phyloP scores from a whole-genome alignment of 2,888 invertebrate genomes.

The Punctoribates punctum region DNA sequence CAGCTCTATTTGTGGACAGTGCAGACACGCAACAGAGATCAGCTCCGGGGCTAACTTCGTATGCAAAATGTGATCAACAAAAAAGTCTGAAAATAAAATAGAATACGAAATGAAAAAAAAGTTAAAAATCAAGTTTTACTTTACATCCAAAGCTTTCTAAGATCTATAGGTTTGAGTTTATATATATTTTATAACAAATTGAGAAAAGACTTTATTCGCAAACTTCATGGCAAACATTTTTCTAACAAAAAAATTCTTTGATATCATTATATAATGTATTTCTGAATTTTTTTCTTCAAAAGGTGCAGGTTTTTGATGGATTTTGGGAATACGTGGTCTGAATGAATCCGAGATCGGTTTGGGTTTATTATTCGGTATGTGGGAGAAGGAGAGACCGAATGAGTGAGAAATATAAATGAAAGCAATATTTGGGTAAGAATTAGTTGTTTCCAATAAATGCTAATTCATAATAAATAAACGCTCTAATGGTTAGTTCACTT shows the following conservation, averaged over 20 bases:
- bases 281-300: not conserved
- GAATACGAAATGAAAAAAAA: not conserved
- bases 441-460: slow-evolving; percentile 24
- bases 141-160: slow-evolving; percentile 7
- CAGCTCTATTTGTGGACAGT: slow-evolving; percentile 23
- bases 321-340: slow-evolving; percentile 23
- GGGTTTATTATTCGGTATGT: slow-evolving; percentile 4
- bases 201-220: slow-evolving; percentile 12
- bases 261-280: slow-evolving; percentile 10
- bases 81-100: slow-evolving; percentile 27
- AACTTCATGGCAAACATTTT: slow-evolving; percentile 32
- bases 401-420: slow-evolving; percentile 9
- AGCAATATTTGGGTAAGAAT: slow-evolving; percentile 21
- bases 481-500: slow-evolving; percentile 19
- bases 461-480: slow-evolving; percentile 36
- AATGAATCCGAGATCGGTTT: not conserved
- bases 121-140: slow-evolving; percentile 31
- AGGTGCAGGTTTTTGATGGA: slow-evolving; percentile 33
- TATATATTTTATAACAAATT: not conserved
- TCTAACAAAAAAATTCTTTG: not conserved
- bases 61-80: slow-evolving; percentile 35
- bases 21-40: slow-evolving; percentile 34
- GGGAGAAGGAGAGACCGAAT: not conserved
- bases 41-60: slow-evolving; percentile 34
- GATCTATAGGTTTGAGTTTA: slow-evolving; percentile 9